These are phyloP conservation scores for Agrypnia vestita DNA, from an alignment of 1,140 invertebrate genomes.

Conservation along the genomic window DNA sequence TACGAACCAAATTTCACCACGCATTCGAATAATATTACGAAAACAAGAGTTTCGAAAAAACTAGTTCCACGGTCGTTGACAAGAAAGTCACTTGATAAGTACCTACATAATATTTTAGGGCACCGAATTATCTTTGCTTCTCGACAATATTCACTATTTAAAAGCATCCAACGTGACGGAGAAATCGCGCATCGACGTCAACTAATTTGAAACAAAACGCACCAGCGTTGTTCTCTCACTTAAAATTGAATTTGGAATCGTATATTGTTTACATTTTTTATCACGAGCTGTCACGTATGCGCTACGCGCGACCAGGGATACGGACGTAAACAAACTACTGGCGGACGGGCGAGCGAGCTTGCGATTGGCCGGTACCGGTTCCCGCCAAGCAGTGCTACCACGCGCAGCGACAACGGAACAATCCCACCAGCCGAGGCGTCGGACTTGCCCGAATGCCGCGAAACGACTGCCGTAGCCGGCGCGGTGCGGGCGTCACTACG, in stretches of 20 bases:
- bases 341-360: background rate
- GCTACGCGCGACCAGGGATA: slow-evolving; percentile 6
- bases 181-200: no score
- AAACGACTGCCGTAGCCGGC: slow-evolving; percentile 6
- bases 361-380: slow-evolving; percentile 22
- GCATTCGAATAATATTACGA: background rate
- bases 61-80: background rate
- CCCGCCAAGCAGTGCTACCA: slow-evolving; percentile 36
- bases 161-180: no score
- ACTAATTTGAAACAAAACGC: no score
- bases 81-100: background rate
- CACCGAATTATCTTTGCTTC: background rate
- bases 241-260: slow-evolving; percentile 6
- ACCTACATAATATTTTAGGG: background rate
- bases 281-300: slow-evolving; percentile 10
- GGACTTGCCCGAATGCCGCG: slow-evolving; percentile 23
- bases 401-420: slow-evolving; percentile 19
- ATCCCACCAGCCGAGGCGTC: slow-evolving; percentile 1
- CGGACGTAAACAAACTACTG: slow-evolving; percentile 30
- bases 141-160: background rate
- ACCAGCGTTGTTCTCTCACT: background rate
- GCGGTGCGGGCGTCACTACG: slow-evolving; percentile 12
- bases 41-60: slow-evolving; percentile 27
- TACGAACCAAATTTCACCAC: slow-evolving; percentile 22
- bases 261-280: slow-evolving; percentile 36